These are phyloP conservation scores for Capreolus pygargus DNA, from an alignment of 2,113 vertebrate genomes.

Conservation along the genomic window DNA sequence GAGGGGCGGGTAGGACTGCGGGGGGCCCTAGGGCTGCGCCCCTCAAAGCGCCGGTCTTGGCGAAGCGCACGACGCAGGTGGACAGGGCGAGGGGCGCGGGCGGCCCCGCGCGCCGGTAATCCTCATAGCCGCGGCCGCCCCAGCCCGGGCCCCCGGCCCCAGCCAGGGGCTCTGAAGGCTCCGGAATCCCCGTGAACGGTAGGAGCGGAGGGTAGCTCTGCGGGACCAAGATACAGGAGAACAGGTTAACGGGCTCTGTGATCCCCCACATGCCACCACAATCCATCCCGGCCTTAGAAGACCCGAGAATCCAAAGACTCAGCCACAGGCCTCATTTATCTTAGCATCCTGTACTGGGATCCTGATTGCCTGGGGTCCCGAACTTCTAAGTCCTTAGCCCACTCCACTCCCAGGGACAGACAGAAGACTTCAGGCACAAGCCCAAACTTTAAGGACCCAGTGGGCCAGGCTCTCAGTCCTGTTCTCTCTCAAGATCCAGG, in stretches of 20 bases:
- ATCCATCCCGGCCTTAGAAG: background rate
- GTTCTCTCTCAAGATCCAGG: background rate
- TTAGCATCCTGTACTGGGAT: background rate
- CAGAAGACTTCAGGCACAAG: background rate
- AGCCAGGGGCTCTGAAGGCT: conserved; percentile 83
- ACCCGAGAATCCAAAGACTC: background rate
- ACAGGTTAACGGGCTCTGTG: background rate
- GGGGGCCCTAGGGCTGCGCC: conserved; percentile 54
- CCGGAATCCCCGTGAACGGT: conserved; percentile 85
- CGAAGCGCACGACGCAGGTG: conserved; percentile 66
- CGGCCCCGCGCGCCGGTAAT: conserved; percentile 88
- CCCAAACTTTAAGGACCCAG: background rate
- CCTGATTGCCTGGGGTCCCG: background rate
- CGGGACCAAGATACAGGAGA: conserved; percentile 14
- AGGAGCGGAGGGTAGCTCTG: conserved; percentile 84
- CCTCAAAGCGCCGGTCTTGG: conserved; percentile 60
- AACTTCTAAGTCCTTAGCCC: background rate
- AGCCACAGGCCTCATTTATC: background rate
- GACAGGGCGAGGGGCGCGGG: conserved; percentile 71
- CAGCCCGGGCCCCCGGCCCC: conserved; percentile 87
- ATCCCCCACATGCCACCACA: background rate
- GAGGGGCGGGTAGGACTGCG: conserved; percentile 10
- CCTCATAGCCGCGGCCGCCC: conserved; percentile 91
- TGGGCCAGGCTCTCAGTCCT: background rate
- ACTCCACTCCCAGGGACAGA: background rate